Percentiles rank a stretch among this genome's conserved stretches.
These are phyloP conservation scores for Zaprionus capensis DNA, from an alignment of 1,140 invertebrate species.

Conservation along the genomic window DNA sequence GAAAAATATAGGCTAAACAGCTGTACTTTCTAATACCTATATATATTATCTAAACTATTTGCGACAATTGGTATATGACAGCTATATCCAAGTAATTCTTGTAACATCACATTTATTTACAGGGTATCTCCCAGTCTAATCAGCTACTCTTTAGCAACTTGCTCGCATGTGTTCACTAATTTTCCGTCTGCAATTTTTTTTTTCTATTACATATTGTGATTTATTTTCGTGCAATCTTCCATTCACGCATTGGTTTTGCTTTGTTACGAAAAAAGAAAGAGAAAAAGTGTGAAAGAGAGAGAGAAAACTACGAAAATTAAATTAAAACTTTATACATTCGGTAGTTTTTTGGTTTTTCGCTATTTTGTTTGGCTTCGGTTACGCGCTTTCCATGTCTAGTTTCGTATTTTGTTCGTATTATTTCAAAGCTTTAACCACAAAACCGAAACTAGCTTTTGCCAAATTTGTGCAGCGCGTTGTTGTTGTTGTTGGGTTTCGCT, in stretches of 20 bases:
- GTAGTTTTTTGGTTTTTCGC: conserved; percentile 14
- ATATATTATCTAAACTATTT: too few species aligned
- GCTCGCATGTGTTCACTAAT: neutral
- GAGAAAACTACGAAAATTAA: conserved; percentile 51
- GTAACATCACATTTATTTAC: too few species aligned
- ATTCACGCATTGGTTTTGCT: conserved; percentile 50
- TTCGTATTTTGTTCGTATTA: neutral
- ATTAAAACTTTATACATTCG: conserved; percentile 59
- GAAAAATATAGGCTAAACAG: too few species aligned
- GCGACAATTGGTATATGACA: too few species aligned
- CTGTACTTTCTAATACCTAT: too few species aligned
- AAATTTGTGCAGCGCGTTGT: conserved; percentile 55
- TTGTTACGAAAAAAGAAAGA: conserved; percentile 33
- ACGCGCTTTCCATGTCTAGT: conserved; percentile 54
- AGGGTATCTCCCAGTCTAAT: conserved; percentile 9
- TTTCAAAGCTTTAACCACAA: conserved; percentile 24
- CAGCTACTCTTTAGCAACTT: neutral
- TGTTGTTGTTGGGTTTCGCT: conserved; percentile 23
- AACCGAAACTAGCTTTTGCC: conserved; percentile 56
- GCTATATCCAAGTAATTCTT: too few species aligned
- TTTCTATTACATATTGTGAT: conserved; percentile 44
- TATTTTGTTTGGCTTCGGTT: conserved; percentile 39
- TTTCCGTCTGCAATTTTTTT: conserved; percentile 25
- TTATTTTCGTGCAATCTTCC: conserved; percentile 45
- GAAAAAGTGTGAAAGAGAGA: neutral